These are phyloP conservation scores for Drosophila seclusa DNA, from an alignment of 2,888 invertebrate genomes.

Conservation along the genomic window DNA sequence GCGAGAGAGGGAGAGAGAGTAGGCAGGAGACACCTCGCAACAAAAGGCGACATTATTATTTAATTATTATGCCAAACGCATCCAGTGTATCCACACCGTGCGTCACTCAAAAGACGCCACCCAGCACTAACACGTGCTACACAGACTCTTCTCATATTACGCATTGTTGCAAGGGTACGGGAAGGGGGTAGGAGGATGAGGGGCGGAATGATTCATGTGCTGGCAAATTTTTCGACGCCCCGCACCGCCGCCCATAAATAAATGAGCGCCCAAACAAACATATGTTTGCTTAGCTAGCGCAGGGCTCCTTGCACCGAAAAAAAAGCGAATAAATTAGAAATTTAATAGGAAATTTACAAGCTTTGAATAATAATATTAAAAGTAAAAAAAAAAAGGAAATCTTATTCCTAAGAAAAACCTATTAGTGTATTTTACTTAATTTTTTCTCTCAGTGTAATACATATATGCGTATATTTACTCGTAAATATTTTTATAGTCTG, in stretches of 20 bases:
- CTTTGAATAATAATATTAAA: not conserved
- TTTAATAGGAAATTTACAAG: not conserved
- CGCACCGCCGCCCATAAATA: constrained; percentile 54
- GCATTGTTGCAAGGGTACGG: not conserved
- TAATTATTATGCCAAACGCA: constrained; percentile 80
- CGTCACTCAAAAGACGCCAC: constrained; percentile 25
- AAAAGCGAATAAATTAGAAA: not conserved
- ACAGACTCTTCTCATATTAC: constrained; percentile 71
- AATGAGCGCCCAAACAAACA: constrained; percentile 57
- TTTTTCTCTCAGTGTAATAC: constrained; percentile 40
- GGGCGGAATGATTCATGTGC: constrained; percentile 72
- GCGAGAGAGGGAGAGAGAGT: constrained; percentile 3
- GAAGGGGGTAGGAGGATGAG: not conserved
- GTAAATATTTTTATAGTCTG: constrained; percentile 81
- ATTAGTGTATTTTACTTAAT: not conserved
- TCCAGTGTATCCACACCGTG: constrained; percentile 53
- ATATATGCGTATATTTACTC: constrained; percentile 58
- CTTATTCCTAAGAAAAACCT: not conserved
- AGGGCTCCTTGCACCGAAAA: not conserved
- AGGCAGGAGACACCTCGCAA: constrained; percentile 67
- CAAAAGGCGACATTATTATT: constrained; percentile 81
- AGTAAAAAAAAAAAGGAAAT: not conserved
- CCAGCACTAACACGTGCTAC: constrained; percentile 23
- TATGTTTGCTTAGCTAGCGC: constrained; percentile 59
- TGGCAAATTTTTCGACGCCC: constrained; percentile 72